Evolutionary conservation across 2,888 invertebrate genomes (phyloP), one percentile per base, ranked within the genome.

Genomic region (Pseudoips prasinana): DNA sequence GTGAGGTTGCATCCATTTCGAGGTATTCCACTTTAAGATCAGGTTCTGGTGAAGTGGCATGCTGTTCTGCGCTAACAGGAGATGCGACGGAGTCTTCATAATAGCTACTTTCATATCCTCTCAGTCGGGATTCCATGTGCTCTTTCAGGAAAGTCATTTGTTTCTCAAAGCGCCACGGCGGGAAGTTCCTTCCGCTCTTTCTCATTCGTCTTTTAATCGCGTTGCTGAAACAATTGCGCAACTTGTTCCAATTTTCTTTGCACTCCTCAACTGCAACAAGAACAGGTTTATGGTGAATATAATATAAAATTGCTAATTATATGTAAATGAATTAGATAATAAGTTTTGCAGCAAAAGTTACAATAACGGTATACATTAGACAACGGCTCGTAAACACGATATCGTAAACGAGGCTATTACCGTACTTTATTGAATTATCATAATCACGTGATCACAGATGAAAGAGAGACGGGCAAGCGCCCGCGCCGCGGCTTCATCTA

Each of bases 161-260:
- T 8, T 51, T 45, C 55, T 59, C 54, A 33, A 47, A 52, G 37
- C 51, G 51, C 54, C 56, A 56, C 1, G 46, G 49, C 14, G 14
- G 14, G 14, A 14, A 14, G 14, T 14, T 2, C 5, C 14, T 1
- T 25, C 3, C 25, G 11, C 7, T 14, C 7, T 14, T 25, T 33
- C 41, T 29, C 10, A 45, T 35, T 29, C 54, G 38, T 10, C 47
- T 35, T 25, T 48, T 52, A 14, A 58, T 18, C 2, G 51, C 45
- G 28, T 32, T 58, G 10, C 11, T 25, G 26, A 39, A 54, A 5
- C 44, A 33, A 29, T 55, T 55, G 2, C 51, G 36, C 29, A 55
- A 38, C 36, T 51, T 51, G 8, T 19, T 20, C 51, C 51, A 55
- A 6, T 40, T 26, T 18, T 49, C 45, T 38, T 51, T 51, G 22